phyloP scores from a whole-genome alignment of 2,113 vertebrate species.

The Oreochromis niloticus region DNA sequence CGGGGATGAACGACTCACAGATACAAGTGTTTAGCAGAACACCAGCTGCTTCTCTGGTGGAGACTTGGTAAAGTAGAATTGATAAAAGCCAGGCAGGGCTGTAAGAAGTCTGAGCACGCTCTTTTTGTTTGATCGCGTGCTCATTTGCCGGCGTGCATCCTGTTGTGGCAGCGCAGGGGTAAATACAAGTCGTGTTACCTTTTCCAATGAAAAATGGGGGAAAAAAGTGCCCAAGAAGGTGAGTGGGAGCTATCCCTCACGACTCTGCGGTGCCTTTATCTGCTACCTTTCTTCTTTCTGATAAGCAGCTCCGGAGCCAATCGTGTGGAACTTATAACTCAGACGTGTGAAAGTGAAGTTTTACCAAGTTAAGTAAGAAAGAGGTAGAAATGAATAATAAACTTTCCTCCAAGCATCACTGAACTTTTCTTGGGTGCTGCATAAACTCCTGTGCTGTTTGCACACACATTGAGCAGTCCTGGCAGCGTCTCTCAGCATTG shows the following conservation, averaged over 20 bases:
- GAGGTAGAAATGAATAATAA: constrained; percentile 16
- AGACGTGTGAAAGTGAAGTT: constrained; percentile 21
- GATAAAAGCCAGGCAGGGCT: constrained; percentile 24
- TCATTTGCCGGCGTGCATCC: constrained; percentile 29
- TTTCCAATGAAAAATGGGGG: constrained; percentile 16
- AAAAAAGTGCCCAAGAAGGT: neutral
- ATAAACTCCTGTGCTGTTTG: neutral
- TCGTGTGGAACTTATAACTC: constrained; percentile 43
- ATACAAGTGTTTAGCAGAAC: constrained; percentile 32
- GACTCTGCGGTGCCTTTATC: constrained; percentile 20
- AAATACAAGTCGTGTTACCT: constrained; percentile 22
- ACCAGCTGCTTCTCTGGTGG: constrained; percentile 38
- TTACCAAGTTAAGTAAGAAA: constrained; percentile 2
- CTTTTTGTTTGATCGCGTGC: constrained; percentile 34
- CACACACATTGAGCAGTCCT: neutral
- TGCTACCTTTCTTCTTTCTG: constrained; percentile 21
- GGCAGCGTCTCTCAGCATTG: neutral
- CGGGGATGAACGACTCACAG: constrained; percentile 14
- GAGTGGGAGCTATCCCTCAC: constrained; percentile 33
- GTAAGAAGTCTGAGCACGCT: constrained; percentile 27
- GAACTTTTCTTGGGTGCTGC: neutral
- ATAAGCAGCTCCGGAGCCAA: constrained; percentile 47
- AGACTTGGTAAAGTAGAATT: neutral
- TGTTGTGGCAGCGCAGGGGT: constrained; percentile 24
- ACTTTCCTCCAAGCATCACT: constrained; percentile 3